Base-by-base conservation (phyloP, 2,797 vertebrate genomes). In the Cynopterus sphinx region DNA sequence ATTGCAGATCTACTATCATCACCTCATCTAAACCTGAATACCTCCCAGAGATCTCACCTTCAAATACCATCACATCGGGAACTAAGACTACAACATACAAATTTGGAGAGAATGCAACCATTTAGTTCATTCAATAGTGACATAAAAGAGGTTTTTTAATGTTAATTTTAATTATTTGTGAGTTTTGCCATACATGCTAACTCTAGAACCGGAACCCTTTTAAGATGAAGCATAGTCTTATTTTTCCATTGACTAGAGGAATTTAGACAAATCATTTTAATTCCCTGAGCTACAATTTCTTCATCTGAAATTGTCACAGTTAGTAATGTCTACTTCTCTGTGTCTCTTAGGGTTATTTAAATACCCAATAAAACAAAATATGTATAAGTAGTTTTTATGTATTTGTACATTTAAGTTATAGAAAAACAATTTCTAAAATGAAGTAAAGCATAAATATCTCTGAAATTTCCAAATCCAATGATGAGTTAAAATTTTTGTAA, bases 401-500 rank as follows among this genome's bases (percentile, higher is more conserved):
- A 67, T 10, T 67, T 77, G 74, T 70, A 84, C 31, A 86, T 73
- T 86, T 68, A 33, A 82, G 19, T 61, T 57, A 84, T 28, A 85
- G 46, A 68, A 91, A 70, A 77, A 68, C 74, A 77, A 96, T 82
- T 95, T 93, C 28, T 61, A 53, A 90, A 87, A 59, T 39, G 67
- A 46, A 19, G 13, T 87, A 86, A 89, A 94, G 36, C 49, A 24
- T 36, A 11, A 11, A 9, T 67, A 41, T 21, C 9, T 87, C 61
- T 96, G 82, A 96, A 96, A 88, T 71, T 53, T 9, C 41, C 21
- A 91, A 71, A 51, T 84, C 3, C 0, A 57, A 43, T 19, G 1
- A 70, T 75, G 51, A 93, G 3, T 68, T 89, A 59, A 93, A 92
- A 83, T 46, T 19, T 82, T 63, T 41, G 57, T 36, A 57, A 74